Conservation (phyloP, 2,888 invertebrate genomes). For the Monopis laevigella region DNA sequence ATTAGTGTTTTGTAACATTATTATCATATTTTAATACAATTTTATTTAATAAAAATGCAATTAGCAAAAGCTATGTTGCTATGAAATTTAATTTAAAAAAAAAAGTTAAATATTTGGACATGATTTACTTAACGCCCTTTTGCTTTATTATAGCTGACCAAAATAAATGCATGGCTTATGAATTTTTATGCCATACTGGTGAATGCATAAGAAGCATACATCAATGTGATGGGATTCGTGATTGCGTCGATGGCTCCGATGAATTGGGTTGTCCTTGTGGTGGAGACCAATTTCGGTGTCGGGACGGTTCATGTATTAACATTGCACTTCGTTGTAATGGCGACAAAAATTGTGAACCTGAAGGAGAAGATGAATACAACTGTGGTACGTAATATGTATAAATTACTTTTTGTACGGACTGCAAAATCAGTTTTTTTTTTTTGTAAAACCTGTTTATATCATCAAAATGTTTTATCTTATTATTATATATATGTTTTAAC, state of each 20-base stretch:
- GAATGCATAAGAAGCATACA: constrained; percentile 65
- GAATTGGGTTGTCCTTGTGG: constrained; percentile 50
- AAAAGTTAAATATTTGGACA: too few species aligned
- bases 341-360: constrained; percentile 60
- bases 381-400: constrained; percentile 42
- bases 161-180: constrained; percentile 62
- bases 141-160: constrained; percentile 45
- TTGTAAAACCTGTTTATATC: too few species aligned
- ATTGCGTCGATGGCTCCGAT: constrained; percentile 62
- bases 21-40: too few species aligned
- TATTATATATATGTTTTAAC: too few species aligned
- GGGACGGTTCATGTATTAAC: constrained; percentile 73
- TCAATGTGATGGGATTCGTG: constrained; percentile 58
- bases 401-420: neutral
- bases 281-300: constrained; percentile 63
- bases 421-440: neutral
- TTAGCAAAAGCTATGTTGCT: too few species aligned
- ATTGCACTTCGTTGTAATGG: constrained; percentile 72
- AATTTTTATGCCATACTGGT: constrained; percentile 72
- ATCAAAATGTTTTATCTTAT: too few species aligned
- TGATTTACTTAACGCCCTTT: constrained; percentile 24
- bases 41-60: too few species aligned
- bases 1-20: too few species aligned
- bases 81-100: too few species aligned
- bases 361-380: constrained; percentile 70